Evolutionary conservation across 2,888 invertebrate species (phyloP).

Genomic region (Rotaria sp.): DNA sequence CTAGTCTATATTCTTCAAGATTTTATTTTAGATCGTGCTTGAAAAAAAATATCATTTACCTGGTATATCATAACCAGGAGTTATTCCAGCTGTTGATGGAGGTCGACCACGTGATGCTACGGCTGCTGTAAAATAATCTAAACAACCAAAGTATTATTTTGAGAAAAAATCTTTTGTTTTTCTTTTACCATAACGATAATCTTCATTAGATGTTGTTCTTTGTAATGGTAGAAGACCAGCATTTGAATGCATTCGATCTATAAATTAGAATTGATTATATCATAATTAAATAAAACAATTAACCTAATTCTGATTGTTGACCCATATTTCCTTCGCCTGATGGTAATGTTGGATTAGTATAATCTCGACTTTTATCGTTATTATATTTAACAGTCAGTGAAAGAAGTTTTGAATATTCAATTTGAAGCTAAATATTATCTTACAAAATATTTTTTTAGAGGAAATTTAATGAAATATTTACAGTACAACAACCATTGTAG

Average conservation of each 20-base stretch:
- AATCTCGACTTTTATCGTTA: conserved; percentile 98
- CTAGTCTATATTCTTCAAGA: too few species aligned
- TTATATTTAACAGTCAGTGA: conserved; percentile 97
- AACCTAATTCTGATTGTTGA: conserved; percentile 45
- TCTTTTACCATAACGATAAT: neutral
- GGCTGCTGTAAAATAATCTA: neutral
- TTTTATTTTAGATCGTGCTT: too few species aligned
- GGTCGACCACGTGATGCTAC: neutral
- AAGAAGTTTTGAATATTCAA: conserved; percentile 96
- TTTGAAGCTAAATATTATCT: conserved; percentile 63
- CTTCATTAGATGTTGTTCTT: neutral
- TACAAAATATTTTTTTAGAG: too few species aligned
- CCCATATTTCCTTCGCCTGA: conserved; percentile 68
- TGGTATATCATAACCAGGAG: neutral
- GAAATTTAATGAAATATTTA: neutral
- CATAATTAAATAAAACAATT: neutral
- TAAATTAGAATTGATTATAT: neutral
- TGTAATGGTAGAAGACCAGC: neutral
- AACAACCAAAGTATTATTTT: neutral
- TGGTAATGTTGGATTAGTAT: conserved; percentile 80
- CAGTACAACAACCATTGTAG: conserved; percentile 95
- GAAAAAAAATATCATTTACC: neutral
- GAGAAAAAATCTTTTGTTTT: neutral
- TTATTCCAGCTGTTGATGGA: neutral
- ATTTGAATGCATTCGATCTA: conserved; percentile 14